phyloP scores from a whole-genome alignment of 2,113 vertebrate genomes.

The Cyphomyrus discorhynchus region DNA sequence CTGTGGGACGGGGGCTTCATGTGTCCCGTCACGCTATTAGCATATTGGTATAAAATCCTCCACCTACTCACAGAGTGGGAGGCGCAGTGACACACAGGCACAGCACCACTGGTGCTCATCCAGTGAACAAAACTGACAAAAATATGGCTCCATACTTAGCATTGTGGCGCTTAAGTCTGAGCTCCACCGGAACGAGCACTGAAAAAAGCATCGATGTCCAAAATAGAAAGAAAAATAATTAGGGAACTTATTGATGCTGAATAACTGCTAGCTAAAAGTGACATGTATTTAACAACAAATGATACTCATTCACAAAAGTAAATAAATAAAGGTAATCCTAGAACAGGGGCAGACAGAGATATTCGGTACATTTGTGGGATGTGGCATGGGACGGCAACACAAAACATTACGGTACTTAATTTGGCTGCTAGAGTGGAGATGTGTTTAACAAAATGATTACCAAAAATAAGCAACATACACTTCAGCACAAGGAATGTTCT shows the following conservation, averaged over 20 bases:
- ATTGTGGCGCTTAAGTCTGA: neutral
- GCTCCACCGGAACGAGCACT: neutral
- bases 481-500: neutral
- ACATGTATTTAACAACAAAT: neutral
- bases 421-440: too few relatives aligned
- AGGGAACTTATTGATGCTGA: neutral
- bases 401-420: neutral
- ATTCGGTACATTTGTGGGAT: neutral
- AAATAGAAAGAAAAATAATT: neutral
- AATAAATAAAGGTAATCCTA: neutral
- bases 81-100: neutral
- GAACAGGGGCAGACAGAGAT: neutral
- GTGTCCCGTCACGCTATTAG: neutral
- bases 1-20: neutral
- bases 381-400: neutral
- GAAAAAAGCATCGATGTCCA: neutral
- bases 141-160: neutral
- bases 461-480: neutral
- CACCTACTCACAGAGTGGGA: neutral
- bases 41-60: neutral
- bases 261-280: neutral
- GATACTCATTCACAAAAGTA: neutral
- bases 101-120: neutral
- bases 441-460: too few relatives aligned
- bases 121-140: neutral